A percentile compares a stretch with the other conserved stretches of the same genome.
These are phyloP conservation scores for Gnatocerus cornutus DNA, from an alignment of 2,888 invertebrate genomes.

Conservation along the genomic window DNA sequence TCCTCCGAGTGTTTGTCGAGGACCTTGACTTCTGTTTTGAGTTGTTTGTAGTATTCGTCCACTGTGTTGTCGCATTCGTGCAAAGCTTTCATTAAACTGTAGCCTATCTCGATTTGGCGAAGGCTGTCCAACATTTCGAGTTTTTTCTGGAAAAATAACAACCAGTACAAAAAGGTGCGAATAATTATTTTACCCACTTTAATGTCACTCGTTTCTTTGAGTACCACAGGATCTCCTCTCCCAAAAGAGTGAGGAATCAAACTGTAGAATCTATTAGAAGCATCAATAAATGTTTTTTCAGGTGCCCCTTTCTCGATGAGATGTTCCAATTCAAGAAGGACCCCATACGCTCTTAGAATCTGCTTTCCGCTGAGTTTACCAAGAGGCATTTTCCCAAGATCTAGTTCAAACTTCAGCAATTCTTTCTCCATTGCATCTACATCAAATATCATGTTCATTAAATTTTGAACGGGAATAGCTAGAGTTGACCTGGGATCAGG, in stretches of 20 bases:
- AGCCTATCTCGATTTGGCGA: slow-evolving; percentile 96
- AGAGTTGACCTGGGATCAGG: slow-evolving; percentile 77
- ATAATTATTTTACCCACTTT: slow-evolving; percentile 67
- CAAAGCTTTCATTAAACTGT: slow-evolving; percentile 82
- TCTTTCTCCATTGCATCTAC: slow-evolving; percentile 92
- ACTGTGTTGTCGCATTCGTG: slow-evolving; percentile 70
- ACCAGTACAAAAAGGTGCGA: background rate
- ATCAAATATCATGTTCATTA: slow-evolving; percentile 92
- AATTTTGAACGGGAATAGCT: slow-evolving; percentile 83
- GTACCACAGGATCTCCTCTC: slow-evolving; percentile 83
- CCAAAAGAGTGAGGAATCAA: slow-evolving; percentile 97
- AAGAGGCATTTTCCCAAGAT: slow-evolving; percentile 98
- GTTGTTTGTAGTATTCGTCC: slow-evolving; percentile 90
- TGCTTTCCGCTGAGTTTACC: slow-evolving; percentile 95
- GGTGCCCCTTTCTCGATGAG: slow-evolving; percentile 72
- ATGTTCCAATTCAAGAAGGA: slow-evolving; percentile 82
- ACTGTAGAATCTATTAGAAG: slow-evolving; percentile 95
- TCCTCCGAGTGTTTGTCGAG: slow-evolving; percentile 81
- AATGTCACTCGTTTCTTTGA: slow-evolving; percentile 85
- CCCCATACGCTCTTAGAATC: slow-evolving; percentile 88
- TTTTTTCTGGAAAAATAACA: slow-evolving; percentile 72
- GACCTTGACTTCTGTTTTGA: slow-evolving; percentile 87
- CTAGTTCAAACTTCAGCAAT: slow-evolving; percentile 95
- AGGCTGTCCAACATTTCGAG: slow-evolving; percentile 93
- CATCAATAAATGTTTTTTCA: slow-evolving; percentile 80